Evolutionary conservation across 2,888 invertebrate genomes (phyloP).

Genomic region (Leucophenga montana): DNA sequence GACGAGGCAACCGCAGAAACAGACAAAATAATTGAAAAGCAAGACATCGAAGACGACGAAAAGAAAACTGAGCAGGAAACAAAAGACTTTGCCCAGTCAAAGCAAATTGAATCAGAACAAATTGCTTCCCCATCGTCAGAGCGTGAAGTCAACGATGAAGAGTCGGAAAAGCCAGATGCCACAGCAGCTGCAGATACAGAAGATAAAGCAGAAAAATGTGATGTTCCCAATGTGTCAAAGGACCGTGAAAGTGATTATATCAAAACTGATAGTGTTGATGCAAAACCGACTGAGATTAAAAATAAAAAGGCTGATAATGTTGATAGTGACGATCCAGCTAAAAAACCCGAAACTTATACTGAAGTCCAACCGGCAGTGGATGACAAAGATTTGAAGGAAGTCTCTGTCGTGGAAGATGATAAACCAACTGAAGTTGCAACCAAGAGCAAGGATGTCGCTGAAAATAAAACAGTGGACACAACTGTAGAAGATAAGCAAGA

Average conservation of each 20-base stretch:
- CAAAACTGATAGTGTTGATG: conserved; percentile 14
- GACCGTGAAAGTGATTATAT: conserved; percentile 12
- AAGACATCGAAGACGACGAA: conserved; percentile 52
- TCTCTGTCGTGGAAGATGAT: no score
- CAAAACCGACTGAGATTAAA: conserved; percentile 27
- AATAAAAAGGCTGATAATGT: conserved; percentile 27
- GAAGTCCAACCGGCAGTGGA: no score
- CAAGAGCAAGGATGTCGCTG: no score
- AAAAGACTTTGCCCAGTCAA: conserved; percentile 5
- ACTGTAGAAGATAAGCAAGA: neutral
- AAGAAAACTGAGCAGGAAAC: conserved; percentile 43
- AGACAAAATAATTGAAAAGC: conserved; percentile 36
- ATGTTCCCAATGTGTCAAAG: conserved; percentile 15
- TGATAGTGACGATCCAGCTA: no score
- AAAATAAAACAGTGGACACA: neutral
- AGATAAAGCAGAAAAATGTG: conserved; percentile 9
- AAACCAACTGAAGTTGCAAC: no score
- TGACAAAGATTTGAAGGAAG: no score
- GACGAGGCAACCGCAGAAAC: conserved; percentile 51
- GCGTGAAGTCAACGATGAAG: conserved; percentile 14
- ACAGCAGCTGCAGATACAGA: conserved; percentile 28
- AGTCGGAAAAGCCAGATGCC: conserved; percentile 12
- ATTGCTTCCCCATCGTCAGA: conserved; percentile 29
- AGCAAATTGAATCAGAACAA: conserved; percentile 22
- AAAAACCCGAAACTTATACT: no score